Conservation (phyloP, 2,113 vertebrate species). For the Rhea americana region DNA sequence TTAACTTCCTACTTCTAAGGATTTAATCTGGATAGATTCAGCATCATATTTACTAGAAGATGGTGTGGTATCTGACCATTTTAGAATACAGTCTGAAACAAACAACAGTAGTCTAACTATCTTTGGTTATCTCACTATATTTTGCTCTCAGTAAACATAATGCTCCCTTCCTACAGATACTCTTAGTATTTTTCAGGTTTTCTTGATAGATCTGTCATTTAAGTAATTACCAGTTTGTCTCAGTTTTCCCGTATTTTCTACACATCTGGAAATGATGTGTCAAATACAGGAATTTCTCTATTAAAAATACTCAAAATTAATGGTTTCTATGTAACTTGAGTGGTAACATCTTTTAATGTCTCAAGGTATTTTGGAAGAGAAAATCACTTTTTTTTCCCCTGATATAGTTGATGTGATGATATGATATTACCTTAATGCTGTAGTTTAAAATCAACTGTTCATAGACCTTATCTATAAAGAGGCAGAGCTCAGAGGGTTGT, state of each 20-base stretch:
- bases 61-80: not conserved
- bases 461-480: not conserved
- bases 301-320: not conserved
- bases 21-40: not conserved
- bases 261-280: not conserved
- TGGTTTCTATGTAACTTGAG: not conserved
- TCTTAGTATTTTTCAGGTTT: not conserved
- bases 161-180: not conserved
- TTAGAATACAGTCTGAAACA: not conserved
- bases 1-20: not conserved
- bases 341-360: slow-evolving; percentile 10
- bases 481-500: too few species aligned
- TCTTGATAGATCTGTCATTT: not conserved
- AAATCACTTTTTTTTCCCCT: not conserved
- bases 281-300: not conserved
- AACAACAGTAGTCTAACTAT: not conserved
- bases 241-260: not conserved
- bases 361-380: not conserved
- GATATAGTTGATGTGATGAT: not conserved
- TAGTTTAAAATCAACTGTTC: slow-evolving; percentile 18
- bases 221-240: not conserved
- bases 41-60: not conserved
- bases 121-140: not conserved
- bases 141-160: not conserved
- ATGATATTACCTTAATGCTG: not conserved